phyloP scores from a whole-genome alignment of 2,113 vertebrate genomes.

The Channa argus region DNA sequence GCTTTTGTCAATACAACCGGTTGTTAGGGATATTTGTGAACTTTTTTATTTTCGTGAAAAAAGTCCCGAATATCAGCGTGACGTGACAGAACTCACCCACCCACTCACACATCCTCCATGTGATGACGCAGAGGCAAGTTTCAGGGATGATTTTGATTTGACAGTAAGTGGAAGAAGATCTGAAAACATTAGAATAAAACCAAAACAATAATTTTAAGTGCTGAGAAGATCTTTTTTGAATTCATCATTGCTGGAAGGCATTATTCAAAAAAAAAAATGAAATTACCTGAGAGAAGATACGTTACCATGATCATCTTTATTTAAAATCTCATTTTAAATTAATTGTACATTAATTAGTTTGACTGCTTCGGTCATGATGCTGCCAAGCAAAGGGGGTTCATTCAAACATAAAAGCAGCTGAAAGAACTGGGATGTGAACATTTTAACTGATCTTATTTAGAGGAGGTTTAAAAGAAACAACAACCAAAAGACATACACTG shows the following conservation, averaged over 20 bases:
- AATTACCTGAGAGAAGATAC: too few relatives aligned
- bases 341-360: neutral
- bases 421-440: neutral
- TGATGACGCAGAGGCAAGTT: neutral
- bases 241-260: too few relatives aligned
- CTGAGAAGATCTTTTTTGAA: too few relatives aligned
- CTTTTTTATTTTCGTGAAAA: too few relatives aligned
- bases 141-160: neutral
- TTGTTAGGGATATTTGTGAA: neutral
- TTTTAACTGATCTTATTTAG: neutral
- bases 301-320: too few relatives aligned
- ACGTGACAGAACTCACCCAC: neutral
- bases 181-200: neutral
- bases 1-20: neutral
- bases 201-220: neutral
- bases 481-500: neutral
- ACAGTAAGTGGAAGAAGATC: conserved; percentile 11
- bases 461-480: neutral
- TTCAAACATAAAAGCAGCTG: neutral
- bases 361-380: neutral
- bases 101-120: conserved; percentile 1
- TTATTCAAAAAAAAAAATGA: too few relatives aligned
- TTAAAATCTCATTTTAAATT: neutral
- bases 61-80: neutral
- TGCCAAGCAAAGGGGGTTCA: neutral